Evolutionary conservation across 2,113 vertebrate genomes (phyloP).

Genomic region (Macrotis lagotis): DNA sequence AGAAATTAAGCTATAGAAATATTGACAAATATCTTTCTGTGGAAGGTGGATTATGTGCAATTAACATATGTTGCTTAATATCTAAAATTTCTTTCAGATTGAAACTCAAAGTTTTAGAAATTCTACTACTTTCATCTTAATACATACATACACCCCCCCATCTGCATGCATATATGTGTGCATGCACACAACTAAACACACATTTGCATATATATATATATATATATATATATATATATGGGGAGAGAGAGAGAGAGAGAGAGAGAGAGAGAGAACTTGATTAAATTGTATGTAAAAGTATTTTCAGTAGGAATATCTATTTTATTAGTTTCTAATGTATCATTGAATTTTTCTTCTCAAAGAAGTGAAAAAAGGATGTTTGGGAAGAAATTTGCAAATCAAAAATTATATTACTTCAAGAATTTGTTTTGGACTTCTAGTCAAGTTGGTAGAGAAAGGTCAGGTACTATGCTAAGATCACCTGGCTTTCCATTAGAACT

Average conservation of each 20-base stretch:
- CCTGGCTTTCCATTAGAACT: too few species aligned
- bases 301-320: background rate
- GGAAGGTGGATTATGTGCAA: background rate
- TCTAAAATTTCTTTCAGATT: background rate
- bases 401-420: too few species aligned
- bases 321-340: background rate
- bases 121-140: background rate
- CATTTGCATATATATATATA: background rate
- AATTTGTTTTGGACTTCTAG: too few species aligned
- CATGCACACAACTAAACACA: too few species aligned
- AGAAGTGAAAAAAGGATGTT: too few species aligned
- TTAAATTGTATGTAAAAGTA: background rate
- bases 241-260: too few species aligned
- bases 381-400: too few species aligned
- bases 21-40: background rate
- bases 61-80: background rate
- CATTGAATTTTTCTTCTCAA: constrained; percentile 3
- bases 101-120: background rate
- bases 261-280: background rate
- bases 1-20: background rate
- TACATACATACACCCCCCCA: background rate
- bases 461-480: too few species aligned
- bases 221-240: background rate
- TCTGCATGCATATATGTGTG: too few species aligned
- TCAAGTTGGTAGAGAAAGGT: too few species aligned